phyloP scores from a whole-genome alignment of 1,140 invertebrate species.

The Daktulosphaira vitifoliae region DNA sequence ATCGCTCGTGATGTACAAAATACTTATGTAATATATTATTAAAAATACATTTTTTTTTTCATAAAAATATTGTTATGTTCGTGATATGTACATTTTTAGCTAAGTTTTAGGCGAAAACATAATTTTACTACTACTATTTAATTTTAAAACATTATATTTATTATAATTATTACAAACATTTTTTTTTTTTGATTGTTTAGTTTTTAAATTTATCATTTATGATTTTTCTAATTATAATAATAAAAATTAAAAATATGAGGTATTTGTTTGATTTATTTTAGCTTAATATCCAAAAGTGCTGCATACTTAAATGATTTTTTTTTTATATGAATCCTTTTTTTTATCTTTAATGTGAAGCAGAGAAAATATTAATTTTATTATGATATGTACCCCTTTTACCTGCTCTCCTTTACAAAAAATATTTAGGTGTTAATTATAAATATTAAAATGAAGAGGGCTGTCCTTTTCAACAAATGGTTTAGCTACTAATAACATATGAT shows the following conservation, averaged over 20 bases:
- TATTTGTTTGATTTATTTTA: no score
- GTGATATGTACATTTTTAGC: conserved; percentile 33
- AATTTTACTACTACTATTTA: conserved; percentile 34
- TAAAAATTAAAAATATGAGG: conserved; percentile 11
- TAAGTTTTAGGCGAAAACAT: conserved; percentile 26
- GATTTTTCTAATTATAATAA: conserved; percentile 27
- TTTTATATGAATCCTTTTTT: no score
- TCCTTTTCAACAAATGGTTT: no score
- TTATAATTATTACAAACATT: conserved; percentile 15
- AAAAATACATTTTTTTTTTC: conserved; percentile 20
- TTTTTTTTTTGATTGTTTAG: conserved; percentile 27
- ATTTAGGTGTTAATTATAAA: no score
- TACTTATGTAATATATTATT: conserved; percentile 32
- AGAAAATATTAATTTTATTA: no score
- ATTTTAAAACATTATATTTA: conserved; percentile 23
- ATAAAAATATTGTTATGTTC: conserved; percentile 31
- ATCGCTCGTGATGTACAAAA: conserved; percentile 30
- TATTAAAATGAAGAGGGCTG: no score
- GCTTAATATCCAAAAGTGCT: no score
- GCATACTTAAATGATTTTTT: no score
- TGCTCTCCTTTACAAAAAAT: no score
- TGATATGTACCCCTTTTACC: no score
- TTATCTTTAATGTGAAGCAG: no score
- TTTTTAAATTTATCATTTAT: conserved; percentile 27
- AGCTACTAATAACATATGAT: no score